Evolutionary conservation across 37 sponge, comb jelly and placozoan genomes (phyloP).

Genomic region (Beroe ovata): DNA sequence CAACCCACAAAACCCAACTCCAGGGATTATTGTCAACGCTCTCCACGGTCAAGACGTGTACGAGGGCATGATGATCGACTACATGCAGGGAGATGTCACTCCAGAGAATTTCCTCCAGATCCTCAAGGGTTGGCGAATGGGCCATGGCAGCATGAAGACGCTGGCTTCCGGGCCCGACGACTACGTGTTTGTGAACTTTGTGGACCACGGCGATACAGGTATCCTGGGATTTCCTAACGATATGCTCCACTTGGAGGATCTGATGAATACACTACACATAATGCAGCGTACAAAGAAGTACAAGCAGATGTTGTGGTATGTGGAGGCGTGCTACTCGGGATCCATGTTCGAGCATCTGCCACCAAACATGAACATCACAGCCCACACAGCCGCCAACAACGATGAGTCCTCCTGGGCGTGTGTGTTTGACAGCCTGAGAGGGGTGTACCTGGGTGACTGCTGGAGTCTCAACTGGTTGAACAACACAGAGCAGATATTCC

Average conservation of each 20-base stretch:
- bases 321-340: conserved; percentile 83
- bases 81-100: conserved; percentile 75
- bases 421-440: conserved; percentile 69
- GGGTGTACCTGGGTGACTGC: conserved; percentile 78
- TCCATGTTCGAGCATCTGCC: conserved; percentile 76
- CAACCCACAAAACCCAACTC: conserved; percentile 59
- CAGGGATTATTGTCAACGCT: conserved; percentile 27
- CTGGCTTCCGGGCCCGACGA: conserved; percentile 71
- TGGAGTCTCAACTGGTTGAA: conserved; percentile 87
- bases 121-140: conserved; percentile 69
- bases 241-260: conserved; percentile 9
- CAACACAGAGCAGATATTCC: conserved; percentile 72
- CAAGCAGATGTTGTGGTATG: conserved; percentile 80
- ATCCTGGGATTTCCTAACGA: conserved; percentile 76
- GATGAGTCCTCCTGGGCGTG: conserved; percentile 77
- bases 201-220: conserved; percentile 80
- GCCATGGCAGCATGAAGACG: neutral
- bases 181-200: conserved; percentile 78
- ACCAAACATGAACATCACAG: conserved; percentile 75
- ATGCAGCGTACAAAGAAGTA: neutral
- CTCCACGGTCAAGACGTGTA: conserved; percentile 72
- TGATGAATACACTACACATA: neutral
- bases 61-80: conserved; percentile 74
- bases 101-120: conserved; percentile 75
- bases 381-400: conserved; percentile 75